Conservation (phyloP, 1,140 invertebrate species). For the Danaus melanippus region DNA sequence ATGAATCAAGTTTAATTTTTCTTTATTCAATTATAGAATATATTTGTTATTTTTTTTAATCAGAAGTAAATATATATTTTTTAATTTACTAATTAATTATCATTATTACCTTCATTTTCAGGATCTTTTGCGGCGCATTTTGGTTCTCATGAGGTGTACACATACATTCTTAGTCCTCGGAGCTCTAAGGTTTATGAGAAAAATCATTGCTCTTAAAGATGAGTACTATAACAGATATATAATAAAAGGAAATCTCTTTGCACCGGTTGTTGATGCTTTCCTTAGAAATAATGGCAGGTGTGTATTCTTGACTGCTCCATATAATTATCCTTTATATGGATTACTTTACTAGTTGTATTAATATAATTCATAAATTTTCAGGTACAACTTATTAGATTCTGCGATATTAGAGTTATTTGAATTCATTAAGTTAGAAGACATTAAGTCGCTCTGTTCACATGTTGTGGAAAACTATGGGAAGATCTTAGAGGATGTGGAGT, state of each 20-base stretch:
- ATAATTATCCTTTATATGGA: no score
- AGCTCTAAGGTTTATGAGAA: constrained; percentile 96
- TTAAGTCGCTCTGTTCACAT: constrained; percentile 94
- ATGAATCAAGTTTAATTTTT: constrained; percentile 3
- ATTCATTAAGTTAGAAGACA: constrained; percentile 97
- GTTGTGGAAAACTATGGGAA: constrained; percentile 96
- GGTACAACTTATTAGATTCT: constrained; percentile 98
- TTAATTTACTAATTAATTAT: constrained; percentile 1
- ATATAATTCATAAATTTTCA: constrained; percentile 41
- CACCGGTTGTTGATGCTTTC: constrained; percentile 97
- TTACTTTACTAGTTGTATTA: background rate
- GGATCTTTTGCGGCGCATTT: constrained; percentile 93
- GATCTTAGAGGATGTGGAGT: constrained; percentile 93
- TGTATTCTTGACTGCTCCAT: no score
- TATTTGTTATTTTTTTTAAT: background rate
- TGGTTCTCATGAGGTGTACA: constrained; percentile 97
- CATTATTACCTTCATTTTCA: constrained; percentile 22
- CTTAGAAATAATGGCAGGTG: constrained; percentile 91
- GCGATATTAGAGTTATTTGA: constrained; percentile 99
- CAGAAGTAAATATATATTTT: background rate
- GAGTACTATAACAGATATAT: constrained; percentile 98
- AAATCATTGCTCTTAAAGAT: constrained; percentile 97
- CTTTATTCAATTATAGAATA: background rate
- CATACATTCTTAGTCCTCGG: constrained; percentile 98
- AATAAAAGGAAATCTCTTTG: constrained; percentile 95